Percentiles rank a stretch among this genome's conserved stretches.
Conservation (phyloP, 2,888 invertebrate species). For the Schrankia costaestrigalis region DNA sequence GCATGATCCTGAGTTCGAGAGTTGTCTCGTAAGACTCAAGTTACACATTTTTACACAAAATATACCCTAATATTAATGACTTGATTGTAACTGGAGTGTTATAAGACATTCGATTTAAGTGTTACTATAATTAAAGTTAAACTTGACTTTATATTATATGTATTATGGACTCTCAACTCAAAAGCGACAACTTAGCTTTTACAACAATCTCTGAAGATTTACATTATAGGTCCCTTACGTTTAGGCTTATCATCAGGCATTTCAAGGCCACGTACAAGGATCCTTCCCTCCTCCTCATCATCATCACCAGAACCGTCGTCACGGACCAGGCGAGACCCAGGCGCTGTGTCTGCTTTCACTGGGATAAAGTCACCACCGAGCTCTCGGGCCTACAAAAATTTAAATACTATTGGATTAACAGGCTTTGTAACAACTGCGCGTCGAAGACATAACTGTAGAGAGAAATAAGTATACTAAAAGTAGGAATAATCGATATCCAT, state of each 20-base stretch:
- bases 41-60: too few species aligned
- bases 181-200: background rate
- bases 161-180: background rate
- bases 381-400: slow-evolving; percentile 63
- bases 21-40: too few species aligned
- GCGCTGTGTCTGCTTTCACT: slow-evolving; percentile 46
- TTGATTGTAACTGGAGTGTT: too few species aligned
- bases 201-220: background rate
- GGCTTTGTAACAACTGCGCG: slow-evolving; percentile 2
- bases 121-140: too few species aligned
- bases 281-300: slow-evolving; percentile 89
- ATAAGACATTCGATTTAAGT: too few species aligned
- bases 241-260: slow-evolving; percentile 78
- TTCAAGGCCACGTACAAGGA: slow-evolving; percentile 91
- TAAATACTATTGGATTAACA: slow-evolving; percentile 21
- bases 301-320: slow-evolving; percentile 89
- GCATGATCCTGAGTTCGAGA: too few species aligned
- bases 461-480: too few species aligned
- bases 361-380: slow-evolving; percentile 79
- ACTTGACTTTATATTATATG: background rate
- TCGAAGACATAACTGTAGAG: slow-evolving; percentile 4
- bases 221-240: slow-evolving; percentile 70
- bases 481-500: too few species aligned
- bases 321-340: slow-evolving; percentile 84
- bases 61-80: too few species aligned